A percentile compares a stretch with the other conserved stretches of the same genome.
phyloP scores from a whole-genome alignment of 2,113 vertebrate species.

The Gambusia affinis region DNA sequence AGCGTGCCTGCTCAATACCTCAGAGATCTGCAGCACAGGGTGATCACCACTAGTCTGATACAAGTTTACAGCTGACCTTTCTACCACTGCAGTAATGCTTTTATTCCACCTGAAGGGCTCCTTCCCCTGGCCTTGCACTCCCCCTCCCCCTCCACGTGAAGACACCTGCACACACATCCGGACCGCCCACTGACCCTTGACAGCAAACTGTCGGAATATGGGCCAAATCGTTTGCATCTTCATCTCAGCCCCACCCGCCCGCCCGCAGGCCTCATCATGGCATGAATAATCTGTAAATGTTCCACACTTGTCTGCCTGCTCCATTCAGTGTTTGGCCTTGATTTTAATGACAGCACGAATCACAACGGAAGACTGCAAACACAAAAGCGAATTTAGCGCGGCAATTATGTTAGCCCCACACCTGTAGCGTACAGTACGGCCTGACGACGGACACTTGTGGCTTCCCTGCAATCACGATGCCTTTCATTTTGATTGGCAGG shows the following conservation, averaged over 20 bases:
- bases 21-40: conserved; percentile 80
- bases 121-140: conserved; percentile 41
- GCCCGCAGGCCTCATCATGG: conserved; percentile 31
- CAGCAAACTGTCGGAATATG: conserved; percentile 51
- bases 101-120: conserved; percentile 78
- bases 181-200: conserved; percentile 39
- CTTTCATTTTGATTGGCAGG: conserved; percentile 74
- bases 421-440: conserved; percentile 19
- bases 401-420: conserved; percentile 2
- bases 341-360: conserved; percentile 10
- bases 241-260: conserved; percentile 32
- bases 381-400: conserved; percentile 11
- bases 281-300: conserved; percentile 35
- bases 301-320: conserved; percentile 23
- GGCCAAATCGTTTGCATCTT: conserved; percentile 36
- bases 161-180: conserved; percentile 3
- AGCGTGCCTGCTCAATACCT: conserved; percentile 80
- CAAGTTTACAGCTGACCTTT: conserved; percentile 83
- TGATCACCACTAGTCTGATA: conserved; percentile 83
- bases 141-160: conserved; percentile 34
- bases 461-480: conserved; percentile 54
- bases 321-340: conserved; percentile 7
- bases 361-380: conserved; percentile 18
- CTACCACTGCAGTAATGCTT: conserved; percentile 72
- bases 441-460: conserved; percentile 3